A percentile compares a stretch with the other conserved stretches of the same genome.
Conservation (phyloP, 2,113 vertebrate genomes). For the Podarcis muralis region DNA sequence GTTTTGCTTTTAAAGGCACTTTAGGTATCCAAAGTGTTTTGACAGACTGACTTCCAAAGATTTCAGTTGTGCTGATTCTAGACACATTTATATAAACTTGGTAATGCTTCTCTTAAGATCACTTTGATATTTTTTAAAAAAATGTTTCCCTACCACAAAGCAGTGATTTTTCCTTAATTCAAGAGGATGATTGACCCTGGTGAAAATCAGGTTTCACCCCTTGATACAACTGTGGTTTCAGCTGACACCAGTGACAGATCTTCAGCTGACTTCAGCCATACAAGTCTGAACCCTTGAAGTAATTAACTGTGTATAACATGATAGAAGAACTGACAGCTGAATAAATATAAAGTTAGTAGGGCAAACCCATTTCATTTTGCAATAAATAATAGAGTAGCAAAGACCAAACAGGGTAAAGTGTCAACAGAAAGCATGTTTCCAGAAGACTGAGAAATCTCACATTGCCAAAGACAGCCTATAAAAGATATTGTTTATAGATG, state of each 20-base stretch:
- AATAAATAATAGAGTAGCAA: slow-evolving; percentile 30
- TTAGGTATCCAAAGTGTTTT: neutral
- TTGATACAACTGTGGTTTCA: neutral
- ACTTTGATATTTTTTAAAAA: neutral
- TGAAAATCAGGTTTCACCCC: neutral
- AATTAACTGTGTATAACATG: slow-evolving; percentile 43
- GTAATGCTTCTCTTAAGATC: neutral
- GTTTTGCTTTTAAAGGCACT: neutral
- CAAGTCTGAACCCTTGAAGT: slow-evolving; percentile 1
- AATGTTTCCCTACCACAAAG: neutral
- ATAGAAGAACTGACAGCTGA: slow-evolving; percentile 20
- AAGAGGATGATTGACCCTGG: neutral
- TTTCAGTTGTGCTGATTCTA: neutral
- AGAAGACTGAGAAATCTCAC: neutral
- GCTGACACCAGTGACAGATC: neutral
- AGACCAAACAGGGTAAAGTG: slow-evolving; percentile 17
- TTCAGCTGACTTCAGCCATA: slow-evolving; percentile 24
- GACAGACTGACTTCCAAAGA: neutral
- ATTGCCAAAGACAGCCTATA: neutral
- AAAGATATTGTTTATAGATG: neutral
- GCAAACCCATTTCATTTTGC: slow-evolving; percentile 20
- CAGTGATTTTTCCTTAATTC: neutral
- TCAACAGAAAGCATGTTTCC: slow-evolving; percentile 12
- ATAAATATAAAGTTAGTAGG: slow-evolving; percentile 38
- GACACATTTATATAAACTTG: neutral